Base-by-base conservation (phyloP, 2,113 vertebrate genomes). In the Aspidoscelis tigris region DNA sequence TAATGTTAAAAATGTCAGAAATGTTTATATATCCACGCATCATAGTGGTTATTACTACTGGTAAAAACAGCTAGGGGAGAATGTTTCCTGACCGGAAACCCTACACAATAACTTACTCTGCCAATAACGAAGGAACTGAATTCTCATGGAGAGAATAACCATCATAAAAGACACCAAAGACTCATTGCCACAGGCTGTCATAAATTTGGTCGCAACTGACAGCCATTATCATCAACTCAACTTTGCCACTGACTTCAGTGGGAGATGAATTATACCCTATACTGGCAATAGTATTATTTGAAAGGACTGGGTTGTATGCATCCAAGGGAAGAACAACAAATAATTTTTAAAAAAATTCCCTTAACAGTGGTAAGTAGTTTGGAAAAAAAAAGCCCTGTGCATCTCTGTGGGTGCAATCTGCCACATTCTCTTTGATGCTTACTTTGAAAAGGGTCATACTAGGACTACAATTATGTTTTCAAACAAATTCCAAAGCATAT, bases 401-500 rank as follows among this genome's bases (percentile, higher is more conserved):
- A 2, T 12, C 55, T 71, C 58, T n/a, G 7, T 50, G 44, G 22
- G 78, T 39, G 66, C 33, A 53, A 80, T 39, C 44, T 39, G 33
- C 21, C 26, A 71, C 39, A 26, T 43, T 11, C 39, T 61, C 3
- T 22, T 39, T n/a, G 64, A 22, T 20, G 21, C 33, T 58, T 58
- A 14, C 20, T 47, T 20, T 81, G 22, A 21, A 72, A 43, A 18
- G 9, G 4, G 33, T 24, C 41, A 21, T 20, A 50, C 21, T 44
- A 53, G 53, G 43, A 80, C n/a, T 24, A 68, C 41, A 68, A 5
- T 68, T 33, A 33, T 33, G 33, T 33, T 33, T 33, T 33, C 33
- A 33, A 33, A 33, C 33, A 33, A 33, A 33, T 33, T 88, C 85
- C 85, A 84, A 21, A 91, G 77, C 84, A 50, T 50, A 50, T 50